These are phyloP conservation scores for Pyrgus malvae DNA, from an alignment of 2,888 invertebrate genomes.

Conservation along the genomic window DNA sequence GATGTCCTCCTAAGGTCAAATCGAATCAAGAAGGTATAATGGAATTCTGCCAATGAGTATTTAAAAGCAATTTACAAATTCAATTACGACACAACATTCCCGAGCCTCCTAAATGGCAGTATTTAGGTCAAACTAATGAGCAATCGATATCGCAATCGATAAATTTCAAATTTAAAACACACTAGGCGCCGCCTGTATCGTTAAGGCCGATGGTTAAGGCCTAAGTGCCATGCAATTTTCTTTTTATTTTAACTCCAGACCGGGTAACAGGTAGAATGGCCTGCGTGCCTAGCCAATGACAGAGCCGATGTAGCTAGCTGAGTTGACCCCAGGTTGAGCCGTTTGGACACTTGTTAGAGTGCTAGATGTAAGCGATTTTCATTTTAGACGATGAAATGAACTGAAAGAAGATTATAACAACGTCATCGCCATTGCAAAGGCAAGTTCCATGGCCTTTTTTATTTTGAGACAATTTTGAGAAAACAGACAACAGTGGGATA, in stretches of 20 bases:
- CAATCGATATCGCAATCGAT: not conserved
- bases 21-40: too few species aligned
- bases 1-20: too few species aligned
- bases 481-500: too few species aligned
- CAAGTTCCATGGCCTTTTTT: too few species aligned
- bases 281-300: constrained; percentile 57
- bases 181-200: constrained; percentile 6
- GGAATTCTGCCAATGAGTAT: too few species aligned
- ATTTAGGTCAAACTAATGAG: constrained; percentile 10
- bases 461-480: too few species aligned
- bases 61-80: too few species aligned
- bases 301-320: constrained; percentile 37
- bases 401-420: too few species aligned
- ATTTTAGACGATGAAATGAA: not conserved
- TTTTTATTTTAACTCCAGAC: not conserved
- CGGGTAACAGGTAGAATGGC: constrained; percentile 50
- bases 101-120: too few species aligned
- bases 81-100: too few species aligned
- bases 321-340: constrained; percentile 40
- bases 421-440: too few species aligned
- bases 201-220: too few species aligned
- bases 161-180: constrained; percentile 12
- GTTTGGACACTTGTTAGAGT: constrained; percentile 14
- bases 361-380: not conserved
- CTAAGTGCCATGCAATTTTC: not conserved